Evolutionary conservation across 2,888 invertebrate genomes (phyloP).

Genomic region (Cephus pygmeus): DNA sequence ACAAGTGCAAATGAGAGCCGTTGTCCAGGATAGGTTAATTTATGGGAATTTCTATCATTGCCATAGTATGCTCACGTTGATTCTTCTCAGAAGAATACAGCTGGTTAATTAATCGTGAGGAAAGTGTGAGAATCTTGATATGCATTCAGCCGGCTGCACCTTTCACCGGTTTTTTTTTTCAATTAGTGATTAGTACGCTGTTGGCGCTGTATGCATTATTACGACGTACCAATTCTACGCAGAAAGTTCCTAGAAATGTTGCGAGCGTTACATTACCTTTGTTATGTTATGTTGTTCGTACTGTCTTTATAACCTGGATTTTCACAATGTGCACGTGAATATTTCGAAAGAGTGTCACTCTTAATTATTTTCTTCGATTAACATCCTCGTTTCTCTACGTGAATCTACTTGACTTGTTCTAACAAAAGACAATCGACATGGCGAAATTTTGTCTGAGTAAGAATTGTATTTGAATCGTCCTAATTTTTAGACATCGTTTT

Average conservation of each 20-base stretch:
- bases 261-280: background rate
- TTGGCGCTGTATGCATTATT: background rate
- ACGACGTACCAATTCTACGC: background rate
- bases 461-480: constrained; percentile 34
- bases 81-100: background rate
- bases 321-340: constrained; percentile 1
- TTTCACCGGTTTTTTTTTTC: constrained; percentile 38
- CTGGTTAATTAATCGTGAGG: constrained; percentile 24
- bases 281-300: background rate
- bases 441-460: constrained; percentile 66
- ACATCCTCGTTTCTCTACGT: background rate
- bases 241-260: background rate
- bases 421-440: constrained; percentile 43
- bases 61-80: background rate
- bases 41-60: constrained; percentile 39
- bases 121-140: constrained; percentile 52
- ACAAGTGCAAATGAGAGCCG: constrained; percentile 28
- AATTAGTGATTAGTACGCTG: constrained; percentile 19
- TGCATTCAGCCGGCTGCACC: constrained; percentile 15
- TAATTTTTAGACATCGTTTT: constrained; percentile 3
- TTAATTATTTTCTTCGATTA: background rate
- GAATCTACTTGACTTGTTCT: background rate
- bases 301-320: constrained; percentile 4
- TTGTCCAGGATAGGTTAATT: constrained; percentile 36
- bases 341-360: background rate